A percentile compares a stretch with the other conserved stretches of the same genome.
Evolutionary conservation across 1,140 invertebrate species (phyloP).

Genomic region (Drosophila sturtevanti): DNA sequence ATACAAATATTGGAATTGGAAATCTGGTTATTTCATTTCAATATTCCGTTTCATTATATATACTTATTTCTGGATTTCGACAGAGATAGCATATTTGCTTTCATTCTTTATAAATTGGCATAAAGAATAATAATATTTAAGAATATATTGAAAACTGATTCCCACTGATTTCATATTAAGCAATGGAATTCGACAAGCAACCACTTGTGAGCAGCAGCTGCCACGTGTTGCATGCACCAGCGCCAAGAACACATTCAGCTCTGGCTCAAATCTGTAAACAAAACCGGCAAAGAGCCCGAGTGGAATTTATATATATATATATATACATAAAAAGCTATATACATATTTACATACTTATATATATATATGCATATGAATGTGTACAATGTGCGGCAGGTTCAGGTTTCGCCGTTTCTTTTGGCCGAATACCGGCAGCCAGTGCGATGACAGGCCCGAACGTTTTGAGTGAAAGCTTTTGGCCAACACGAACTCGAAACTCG

Average conservation of each 20-base stretch:
- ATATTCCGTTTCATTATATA: too few relatives aligned
- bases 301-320: background rate
- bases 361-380: background rate
- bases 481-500: conserved; percentile 1
- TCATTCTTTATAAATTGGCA: too few relatives aligned
- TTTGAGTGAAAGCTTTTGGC: conserved; percentile 9
- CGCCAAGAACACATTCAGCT: conserved; percentile 5
- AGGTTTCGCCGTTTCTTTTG: background rate
- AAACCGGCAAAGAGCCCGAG: conserved; percentile 29
- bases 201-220: conserved; percentile 6
- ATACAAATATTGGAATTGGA: too few relatives aligned
- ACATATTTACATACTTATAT: background rate
- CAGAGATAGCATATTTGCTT: too few relatives aligned
- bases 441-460: background rate
- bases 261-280: conserved; percentile 61
- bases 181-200: background rate
- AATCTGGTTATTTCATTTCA: too few relatives aligned
- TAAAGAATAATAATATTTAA: too few relatives aligned
- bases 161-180: too few relatives aligned
- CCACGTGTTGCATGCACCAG: conserved; percentile 59
- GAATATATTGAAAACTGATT: too few relatives aligned
- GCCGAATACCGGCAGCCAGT: conserved; percentile 4
- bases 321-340: too few relatives aligned
- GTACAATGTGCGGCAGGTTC: background rate
- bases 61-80: too few relatives aligned